phyloP scores from a whole-genome alignment of 2,888 invertebrate species.

The Sinelater perroti region DNA sequence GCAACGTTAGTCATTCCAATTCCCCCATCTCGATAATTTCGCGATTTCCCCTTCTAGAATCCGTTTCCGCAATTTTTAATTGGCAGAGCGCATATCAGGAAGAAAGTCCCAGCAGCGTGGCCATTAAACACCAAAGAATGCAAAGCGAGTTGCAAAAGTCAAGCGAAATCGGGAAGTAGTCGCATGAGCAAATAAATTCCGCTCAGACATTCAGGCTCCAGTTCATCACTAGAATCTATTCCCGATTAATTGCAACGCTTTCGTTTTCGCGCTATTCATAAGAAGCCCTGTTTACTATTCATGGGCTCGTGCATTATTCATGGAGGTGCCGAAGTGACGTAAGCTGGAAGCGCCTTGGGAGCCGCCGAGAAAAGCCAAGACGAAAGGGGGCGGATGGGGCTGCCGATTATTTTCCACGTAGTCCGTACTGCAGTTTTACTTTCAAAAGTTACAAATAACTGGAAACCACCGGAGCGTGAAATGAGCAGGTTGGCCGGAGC shows the following conservation, averaged over 20 bases:
- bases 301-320: conserved; percentile 13
- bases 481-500: conserved; percentile 1
- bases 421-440: neutral
- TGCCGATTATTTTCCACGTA: too few relatives aligned
- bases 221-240: conserved; percentile 4
- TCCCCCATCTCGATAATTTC: too few relatives aligned
- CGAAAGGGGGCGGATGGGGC: too few relatives aligned
- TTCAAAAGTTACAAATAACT: conserved; percentile 6
- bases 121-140: too few relatives aligned
- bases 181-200: conserved; percentile 2
- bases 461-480: neutral
- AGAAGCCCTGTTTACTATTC: conserved; percentile 10
- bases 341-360: neutral
- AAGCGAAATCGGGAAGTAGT: conserved; percentile 13
- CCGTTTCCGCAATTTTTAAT: too few relatives aligned
- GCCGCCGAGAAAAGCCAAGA: too few relatives aligned
- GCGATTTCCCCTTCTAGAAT: too few relatives aligned
- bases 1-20: too few relatives aligned
- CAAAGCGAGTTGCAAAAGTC: neutral
- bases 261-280: conserved; percentile 19
- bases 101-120: too few relatives aligned
- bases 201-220: neutral
- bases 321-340: conserved; percentile 18
- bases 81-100: too few relatives aligned
- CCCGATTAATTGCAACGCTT: conserved; percentile 10